Evolutionary conservation across 2,113 vertebrate species (phyloP).

Genomic region (Octodon degus): DNA sequence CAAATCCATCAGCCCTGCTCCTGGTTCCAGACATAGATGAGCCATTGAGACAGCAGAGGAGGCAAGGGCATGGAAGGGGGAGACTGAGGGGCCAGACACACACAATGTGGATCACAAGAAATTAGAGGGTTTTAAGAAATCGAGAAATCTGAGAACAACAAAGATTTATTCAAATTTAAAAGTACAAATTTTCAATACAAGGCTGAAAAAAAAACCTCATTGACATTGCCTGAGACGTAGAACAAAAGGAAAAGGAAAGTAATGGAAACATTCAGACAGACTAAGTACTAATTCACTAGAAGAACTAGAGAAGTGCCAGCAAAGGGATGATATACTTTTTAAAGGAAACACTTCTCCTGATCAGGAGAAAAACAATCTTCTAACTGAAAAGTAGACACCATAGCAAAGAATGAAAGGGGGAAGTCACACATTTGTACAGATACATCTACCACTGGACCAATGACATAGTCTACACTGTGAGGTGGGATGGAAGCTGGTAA

Average conservation of each 20-base stretch:
- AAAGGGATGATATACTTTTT: background rate
- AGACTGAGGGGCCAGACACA: background rate
- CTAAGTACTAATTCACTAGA: background rate
- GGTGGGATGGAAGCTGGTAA: background rate
- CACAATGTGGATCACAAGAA: background rate
- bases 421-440: background rate
- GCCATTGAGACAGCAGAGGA: background rate
- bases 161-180: background rate
- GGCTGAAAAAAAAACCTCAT: background rate
- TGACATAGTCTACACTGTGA: background rate
- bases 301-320: background rate
- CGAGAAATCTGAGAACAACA: background rate
- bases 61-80: background rate
- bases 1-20: background rate
- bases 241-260: background rate
- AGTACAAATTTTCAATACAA: background rate
- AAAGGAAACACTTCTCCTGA: background rate
- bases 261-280: background rate
- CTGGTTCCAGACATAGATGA: background rate
- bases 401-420: background rate
- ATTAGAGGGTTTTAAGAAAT: background rate
- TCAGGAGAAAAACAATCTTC: background rate
- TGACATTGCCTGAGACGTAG: background rate
- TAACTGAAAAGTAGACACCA: slow-evolving; percentile 1
- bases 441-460: background rate